Conservation (phyloP, 1,140 invertebrate species). For the Bombus huntii region DNA sequence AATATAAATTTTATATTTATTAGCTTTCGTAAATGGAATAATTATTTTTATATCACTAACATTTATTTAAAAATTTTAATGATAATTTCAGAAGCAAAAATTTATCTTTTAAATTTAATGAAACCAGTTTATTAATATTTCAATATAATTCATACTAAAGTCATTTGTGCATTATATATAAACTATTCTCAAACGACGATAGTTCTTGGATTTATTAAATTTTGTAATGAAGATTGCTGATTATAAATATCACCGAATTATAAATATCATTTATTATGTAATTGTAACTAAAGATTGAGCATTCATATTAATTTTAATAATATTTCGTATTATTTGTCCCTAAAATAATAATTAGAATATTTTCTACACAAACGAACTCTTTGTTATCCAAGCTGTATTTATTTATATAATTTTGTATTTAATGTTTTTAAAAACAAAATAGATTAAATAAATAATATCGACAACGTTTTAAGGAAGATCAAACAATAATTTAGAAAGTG, state of each 20-base stretch:
- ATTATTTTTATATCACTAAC: slow-evolving; percentile 2
- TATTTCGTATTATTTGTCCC: neutral
- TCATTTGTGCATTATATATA: slow-evolving; percentile 24
- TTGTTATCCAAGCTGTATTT: slow-evolving; percentile 35
- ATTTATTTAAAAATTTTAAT: neutral
- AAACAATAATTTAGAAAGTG: slow-evolving; percentile 4
- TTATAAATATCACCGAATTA: neutral
- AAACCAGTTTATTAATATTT: slow-evolving; percentile 22
- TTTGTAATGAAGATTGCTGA: neutral
- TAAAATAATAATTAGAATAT: neutral
- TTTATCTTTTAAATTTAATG: neutral
- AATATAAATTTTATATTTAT: slow-evolving; percentile 14
- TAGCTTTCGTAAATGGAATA: neutral
- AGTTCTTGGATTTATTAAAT: neutral
- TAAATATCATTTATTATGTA: slow-evolving; percentile 21
- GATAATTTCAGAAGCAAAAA: neutral
- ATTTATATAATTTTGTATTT: slow-evolving; percentile 27
- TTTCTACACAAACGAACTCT: slow-evolving; percentile 3
- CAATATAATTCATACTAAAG: slow-evolving; percentile 2
- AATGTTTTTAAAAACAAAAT: neutral
- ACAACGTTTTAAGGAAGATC: slow-evolving; percentile 26
- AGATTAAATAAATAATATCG: slow-evolving; percentile 21
- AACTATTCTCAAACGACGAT: neutral
- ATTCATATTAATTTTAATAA: slow-evolving; percentile 1
- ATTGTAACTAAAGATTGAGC: slow-evolving; percentile 28